These are phyloP conservation scores for Epinephelus moara DNA, from an alignment of 2,113 vertebrate genomes.

Conservation along the genomic window DNA sequence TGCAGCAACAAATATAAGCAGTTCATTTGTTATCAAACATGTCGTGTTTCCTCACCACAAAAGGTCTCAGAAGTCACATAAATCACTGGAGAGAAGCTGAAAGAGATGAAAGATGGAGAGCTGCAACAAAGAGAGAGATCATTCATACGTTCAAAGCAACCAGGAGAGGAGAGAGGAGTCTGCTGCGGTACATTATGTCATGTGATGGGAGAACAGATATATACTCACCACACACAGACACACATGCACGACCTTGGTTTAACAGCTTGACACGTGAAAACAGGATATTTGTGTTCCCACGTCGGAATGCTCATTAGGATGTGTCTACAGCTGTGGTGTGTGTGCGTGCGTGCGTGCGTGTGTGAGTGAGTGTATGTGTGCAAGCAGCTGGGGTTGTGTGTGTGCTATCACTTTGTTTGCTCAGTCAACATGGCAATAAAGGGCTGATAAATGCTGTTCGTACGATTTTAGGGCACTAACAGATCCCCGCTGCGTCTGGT, in stretches of 20 bases:
- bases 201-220: not conserved
- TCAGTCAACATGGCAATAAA: conserved; percentile 60
- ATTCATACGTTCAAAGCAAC: too few species aligned
- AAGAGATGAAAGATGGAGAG: not conserved
- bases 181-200: not conserved
- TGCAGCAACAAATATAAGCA: not conserved
- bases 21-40: not conserved
- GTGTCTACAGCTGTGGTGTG: conserved; percentile 63
- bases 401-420: conserved; percentile 68
- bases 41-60: not conserved
- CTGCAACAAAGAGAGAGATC: not conserved
- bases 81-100: not conserved
- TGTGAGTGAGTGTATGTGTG: not conserved
- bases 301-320: conserved; percentile 72
- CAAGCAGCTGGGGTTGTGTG: conserved; percentile 42
- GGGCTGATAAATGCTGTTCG: conserved; percentile 43
- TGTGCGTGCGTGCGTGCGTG: conserved; percentile 19
- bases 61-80: not conserved
- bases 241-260: conserved; percentile 34
- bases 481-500: not conserved
- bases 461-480: not conserved
- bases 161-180: not conserved
- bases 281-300: conserved; percentile 69
- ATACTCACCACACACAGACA: conserved; percentile 27
- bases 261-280: conserved; percentile 51